Conservation (phyloP, 2,888 invertebrate genomes). For the Chirona hameri region DNA sequence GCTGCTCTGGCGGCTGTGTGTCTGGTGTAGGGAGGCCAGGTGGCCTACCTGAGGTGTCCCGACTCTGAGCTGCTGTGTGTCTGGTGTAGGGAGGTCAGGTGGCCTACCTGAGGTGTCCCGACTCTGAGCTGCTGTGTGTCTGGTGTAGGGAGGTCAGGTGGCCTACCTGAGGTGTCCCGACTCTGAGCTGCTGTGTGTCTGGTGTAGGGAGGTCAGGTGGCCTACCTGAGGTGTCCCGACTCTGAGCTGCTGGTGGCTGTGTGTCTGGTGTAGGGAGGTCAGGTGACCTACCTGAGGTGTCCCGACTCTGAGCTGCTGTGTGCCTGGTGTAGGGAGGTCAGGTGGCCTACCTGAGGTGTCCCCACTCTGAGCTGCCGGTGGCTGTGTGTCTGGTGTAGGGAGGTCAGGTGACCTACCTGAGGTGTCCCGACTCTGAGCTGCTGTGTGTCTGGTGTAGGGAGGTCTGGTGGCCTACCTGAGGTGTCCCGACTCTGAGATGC, state of each 20-base stretch:
- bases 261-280: too few relatives aligned
- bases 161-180: slow-evolving; percentile 4
- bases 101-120: neutral
- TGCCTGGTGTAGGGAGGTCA: too few relatives aligned
- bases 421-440: slow-evolving; percentile 25
- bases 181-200: slow-evolving; percentile 29
- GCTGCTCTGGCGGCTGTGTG: too few relatives aligned
- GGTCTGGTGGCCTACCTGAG: neutral
- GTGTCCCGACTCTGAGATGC: neutral
- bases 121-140: neutral
- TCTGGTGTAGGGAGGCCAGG: too few relatives aligned
- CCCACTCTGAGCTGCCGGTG: neutral
- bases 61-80: slow-evolving; percentile 29
- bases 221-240: neutral
- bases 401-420: neutral
- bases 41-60: neutral
- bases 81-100: too few relatives aligned
- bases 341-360: neutral
- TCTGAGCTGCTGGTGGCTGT: too few relatives aligned
- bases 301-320: slow-evolving; percentile 28
- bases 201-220: too few relatives aligned
- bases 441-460: too few relatives aligned
- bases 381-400: too few relatives aligned
- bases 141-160: neutral
- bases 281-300: neutral